Percentiles rank a stretch among this genome's conserved stretches.
phyloP scores from a whole-genome alignment of 2,113 vertebrate species.

The Nannospalax galili region DNA sequence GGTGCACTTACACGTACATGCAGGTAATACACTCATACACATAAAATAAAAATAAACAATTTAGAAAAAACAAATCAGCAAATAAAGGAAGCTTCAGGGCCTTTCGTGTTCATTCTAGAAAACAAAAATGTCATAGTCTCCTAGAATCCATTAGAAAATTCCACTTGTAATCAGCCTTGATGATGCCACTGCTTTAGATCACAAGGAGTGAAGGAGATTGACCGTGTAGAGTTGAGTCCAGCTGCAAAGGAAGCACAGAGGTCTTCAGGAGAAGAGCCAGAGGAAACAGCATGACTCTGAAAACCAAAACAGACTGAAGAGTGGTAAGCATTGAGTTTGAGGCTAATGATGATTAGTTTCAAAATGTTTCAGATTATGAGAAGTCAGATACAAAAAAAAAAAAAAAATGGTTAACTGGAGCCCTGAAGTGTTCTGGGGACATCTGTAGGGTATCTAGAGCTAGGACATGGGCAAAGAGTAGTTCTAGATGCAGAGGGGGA shows the following conservation, averaged over 20 bases:
- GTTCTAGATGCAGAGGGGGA: background rate
- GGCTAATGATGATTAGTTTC: background rate
- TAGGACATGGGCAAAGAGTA: background rate
- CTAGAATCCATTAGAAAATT: slow-evolving; percentile 18
- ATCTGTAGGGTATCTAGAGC: background rate
- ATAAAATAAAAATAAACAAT: too few relatives aligned
- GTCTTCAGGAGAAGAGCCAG: background rate
- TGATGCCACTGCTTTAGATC: background rate
- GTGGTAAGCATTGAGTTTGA: background rate
- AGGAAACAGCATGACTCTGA: background rate
- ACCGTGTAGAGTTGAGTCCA: background rate
- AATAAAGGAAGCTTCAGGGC: background rate
- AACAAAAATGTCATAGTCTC: background rate
- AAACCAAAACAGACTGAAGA: background rate
- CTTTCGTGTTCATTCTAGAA: slow-evolving; percentile 2
- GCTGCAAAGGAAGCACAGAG: background rate
- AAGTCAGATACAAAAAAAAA: background rate
- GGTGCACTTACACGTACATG: too few relatives aligned
- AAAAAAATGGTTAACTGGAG: background rate
- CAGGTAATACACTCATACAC: too few relatives aligned
- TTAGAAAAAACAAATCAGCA: too few relatives aligned
- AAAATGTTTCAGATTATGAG: background rate
- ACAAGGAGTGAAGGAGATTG: background rate
- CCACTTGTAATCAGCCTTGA: background rate
- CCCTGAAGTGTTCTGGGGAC: background rate